Base-by-base conservation (phyloP, 2,888 invertebrate genomes). In the Protonemura montana region DNA sequence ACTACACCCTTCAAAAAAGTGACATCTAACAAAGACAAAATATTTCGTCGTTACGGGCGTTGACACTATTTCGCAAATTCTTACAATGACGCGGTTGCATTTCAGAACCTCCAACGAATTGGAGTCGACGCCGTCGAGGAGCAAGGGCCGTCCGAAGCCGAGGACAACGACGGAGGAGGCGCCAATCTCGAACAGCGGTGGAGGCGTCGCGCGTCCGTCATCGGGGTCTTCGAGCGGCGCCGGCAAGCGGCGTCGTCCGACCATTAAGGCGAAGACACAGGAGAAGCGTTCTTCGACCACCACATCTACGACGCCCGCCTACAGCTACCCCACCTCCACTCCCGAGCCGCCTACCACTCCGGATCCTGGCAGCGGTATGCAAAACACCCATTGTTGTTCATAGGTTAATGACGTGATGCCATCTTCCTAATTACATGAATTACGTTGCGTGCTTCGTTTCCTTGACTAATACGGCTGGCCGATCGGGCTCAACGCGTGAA, bases 271-370 rank as follows among this genome's bases (percentile, higher is more conserved):
- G 59, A 84, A 87, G 30, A 42, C 87, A 0, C 85, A 88, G 0
- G 88, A 88, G 30, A 87, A 88, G 13, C 88, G 88, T 0, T 86
- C 89, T 16, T 88, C 89, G 0, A 87, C 89, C 26, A 87, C 89
- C 16, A 89, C 89, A 5, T 86, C 88, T 26, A 89, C 89, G 21
- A 89, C 89, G 1, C 89, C 89, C 6, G 89, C 89, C 0, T 82
- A 89, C 89, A 77, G 88, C 88, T 27, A 89, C 89, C 42, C 89
- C 88, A n/a, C 92, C 91, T 93, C 93, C 85, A 97, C 97, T 0
- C 97, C 97, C 0, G 95, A 95, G 89, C 96, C 97, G 2, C 98
- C 98, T 0, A 96, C 97, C 0, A 98, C 98, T 7, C 98, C 98
- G 0, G 97, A 97, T 91, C 96, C 97, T 6, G 97, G 97, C 89